Conservation (phyloP, 1,140 invertebrate genomes). For the Achatina immaculata region DNA sequence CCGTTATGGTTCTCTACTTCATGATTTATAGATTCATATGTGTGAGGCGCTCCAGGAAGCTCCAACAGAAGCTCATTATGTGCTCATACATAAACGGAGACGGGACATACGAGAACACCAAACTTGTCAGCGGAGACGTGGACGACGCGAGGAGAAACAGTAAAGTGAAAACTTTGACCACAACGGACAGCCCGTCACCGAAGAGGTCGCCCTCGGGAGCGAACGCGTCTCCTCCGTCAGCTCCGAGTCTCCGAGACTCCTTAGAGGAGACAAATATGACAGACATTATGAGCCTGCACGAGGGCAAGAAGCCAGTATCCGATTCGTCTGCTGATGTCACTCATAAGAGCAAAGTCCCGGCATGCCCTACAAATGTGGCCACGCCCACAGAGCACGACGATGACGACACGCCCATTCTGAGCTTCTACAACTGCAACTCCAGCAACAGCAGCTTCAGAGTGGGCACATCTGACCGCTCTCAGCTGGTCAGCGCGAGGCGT, state of each 20-base stretch:
- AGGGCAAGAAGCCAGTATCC: background rate
- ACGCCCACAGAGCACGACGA: slow-evolving; percentile 8
- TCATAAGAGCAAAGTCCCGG: background rate
- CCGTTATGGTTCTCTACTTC: slow-evolving; percentile 53
- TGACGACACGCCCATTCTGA: slow-evolving; percentile 1
- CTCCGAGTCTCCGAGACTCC: no score
- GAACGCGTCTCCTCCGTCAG: no score
- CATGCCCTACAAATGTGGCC: background rate
- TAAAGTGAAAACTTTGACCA: background rate
- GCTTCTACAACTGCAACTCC: background rate
- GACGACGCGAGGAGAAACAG: background rate
- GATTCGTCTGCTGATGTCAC: background rate
- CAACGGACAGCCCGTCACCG: no score
- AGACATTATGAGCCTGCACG: no score
- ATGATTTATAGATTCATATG: slow-evolving; percentile 42
- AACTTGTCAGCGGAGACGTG: background rate
- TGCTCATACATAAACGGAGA: no score
- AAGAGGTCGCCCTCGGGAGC: no score
- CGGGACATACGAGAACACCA: slow-evolving; percentile 27
- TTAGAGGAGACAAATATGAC: no score
- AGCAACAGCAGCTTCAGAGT: slow-evolving; percentile 28
- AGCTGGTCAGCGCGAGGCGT: background rate
- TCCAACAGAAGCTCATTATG: no score
- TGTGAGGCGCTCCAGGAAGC: slow-evolving; percentile 40
- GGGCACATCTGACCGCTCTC: background rate